Percentiles rank a stretch among this genome's conserved stretches.
These are phyloP conservation scores for Erpornis zantholeuca DNA, from an alignment of 2,113 vertebrate genomes.

Conservation along the genomic window DNA sequence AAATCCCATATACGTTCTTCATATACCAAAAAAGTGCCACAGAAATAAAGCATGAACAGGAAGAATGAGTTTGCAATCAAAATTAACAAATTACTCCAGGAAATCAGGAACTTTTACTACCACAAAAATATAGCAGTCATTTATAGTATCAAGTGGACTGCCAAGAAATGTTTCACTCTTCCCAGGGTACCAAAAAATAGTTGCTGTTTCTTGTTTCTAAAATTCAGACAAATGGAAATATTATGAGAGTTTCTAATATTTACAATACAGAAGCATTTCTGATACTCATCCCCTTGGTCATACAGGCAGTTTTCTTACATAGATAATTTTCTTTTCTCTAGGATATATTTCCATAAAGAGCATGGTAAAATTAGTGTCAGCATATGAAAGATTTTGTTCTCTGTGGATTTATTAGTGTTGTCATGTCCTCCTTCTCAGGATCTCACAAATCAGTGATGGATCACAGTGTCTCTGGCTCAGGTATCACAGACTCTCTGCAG, in stretches of 20 bases:
- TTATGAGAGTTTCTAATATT: background rate
- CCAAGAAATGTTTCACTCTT: background rate
- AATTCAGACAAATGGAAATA: background rate
- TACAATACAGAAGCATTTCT: background rate
- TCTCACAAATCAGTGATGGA: background rate
- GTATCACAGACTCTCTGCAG: background rate
- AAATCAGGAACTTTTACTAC: background rate
- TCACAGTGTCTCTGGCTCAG: background rate
- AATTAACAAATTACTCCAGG: background rate
- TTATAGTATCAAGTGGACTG: background rate
- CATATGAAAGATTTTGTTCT: background rate
- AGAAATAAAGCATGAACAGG: background rate
- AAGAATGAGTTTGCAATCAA: background rate
- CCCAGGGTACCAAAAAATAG: background rate
- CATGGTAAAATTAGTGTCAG: background rate
- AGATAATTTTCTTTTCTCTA: background rate
- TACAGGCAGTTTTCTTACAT: background rate
- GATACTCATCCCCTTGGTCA: background rate
- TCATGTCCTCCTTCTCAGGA: background rate
- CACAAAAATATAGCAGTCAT: background rate
- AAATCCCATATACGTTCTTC: background rate
- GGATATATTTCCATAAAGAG: background rate
- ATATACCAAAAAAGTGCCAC: background rate
- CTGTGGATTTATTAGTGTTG: background rate
- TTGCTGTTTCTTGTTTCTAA: background rate